phyloP scores from a whole-genome alignment of 2,888 invertebrate species.

The Brachypterus glaber region DNA sequence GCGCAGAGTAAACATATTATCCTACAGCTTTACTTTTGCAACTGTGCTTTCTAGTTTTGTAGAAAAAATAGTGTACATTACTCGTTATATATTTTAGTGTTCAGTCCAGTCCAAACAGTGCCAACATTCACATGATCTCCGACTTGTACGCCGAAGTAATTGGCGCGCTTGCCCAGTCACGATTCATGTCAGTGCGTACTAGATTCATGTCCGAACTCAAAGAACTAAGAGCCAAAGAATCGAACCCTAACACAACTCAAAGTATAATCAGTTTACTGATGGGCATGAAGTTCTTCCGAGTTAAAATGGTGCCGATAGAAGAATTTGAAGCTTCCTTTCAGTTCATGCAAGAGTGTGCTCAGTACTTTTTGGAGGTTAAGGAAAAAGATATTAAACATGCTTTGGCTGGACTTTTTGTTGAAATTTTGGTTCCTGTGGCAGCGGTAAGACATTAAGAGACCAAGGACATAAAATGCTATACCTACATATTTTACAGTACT shows the following conservation, averaged over 20 bases:
- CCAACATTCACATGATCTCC: conserved; percentile 93
- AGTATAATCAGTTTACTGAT: conserved; percentile 94
- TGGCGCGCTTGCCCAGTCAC: conserved; percentile 87
- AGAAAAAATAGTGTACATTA: too few species aligned
- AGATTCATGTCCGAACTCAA: conserved; percentile 88
- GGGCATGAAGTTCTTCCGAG: conserved; percentile 98
- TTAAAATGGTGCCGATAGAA: conserved; percentile 97
- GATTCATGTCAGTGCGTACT: conserved; percentile 86
- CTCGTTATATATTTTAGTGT: conserved; percentile 46
- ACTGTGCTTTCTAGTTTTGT: conserved; percentile 1
- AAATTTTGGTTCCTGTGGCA: conserved; percentile 96
- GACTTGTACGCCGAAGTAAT: conserved; percentile 98
- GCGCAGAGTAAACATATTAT: too few species aligned
- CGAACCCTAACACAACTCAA: conserved; percentile 82
- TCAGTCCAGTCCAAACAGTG: conserved; percentile 88
- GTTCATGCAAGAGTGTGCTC: conserved; percentile 97
- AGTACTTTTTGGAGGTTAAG: conserved; percentile 95
- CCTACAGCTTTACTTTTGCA: too few species aligned
- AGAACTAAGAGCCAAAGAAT: conserved; percentile 71
- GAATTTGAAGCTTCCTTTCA: conserved; percentile 98
- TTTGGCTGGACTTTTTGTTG: conserved; percentile 94
- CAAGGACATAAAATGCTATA: too few species aligned
- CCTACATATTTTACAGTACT: background rate
- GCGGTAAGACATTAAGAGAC: too few species aligned
- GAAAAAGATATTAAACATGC: conserved; percentile 98